phyloP scores from a whole-genome alignment of 2,888 invertebrate species.

The Lasiommata megera region DNA sequence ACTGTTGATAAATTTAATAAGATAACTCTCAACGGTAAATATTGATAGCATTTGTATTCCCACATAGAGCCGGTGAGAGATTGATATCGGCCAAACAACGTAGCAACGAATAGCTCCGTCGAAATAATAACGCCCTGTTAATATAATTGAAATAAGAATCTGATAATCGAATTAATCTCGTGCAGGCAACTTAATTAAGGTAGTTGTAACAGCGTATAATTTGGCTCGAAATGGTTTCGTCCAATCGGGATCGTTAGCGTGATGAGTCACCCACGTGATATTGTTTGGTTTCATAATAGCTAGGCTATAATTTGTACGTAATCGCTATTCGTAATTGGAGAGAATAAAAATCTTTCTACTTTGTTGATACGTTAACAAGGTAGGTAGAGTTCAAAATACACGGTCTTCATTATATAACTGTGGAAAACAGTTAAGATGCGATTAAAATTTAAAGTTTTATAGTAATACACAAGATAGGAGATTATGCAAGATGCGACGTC shows the following conservation, averaged over 20 bases:
- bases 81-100: conserved; percentile 17
- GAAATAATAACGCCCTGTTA: conserved; percentile 62
- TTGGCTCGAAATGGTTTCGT: conserved; percentile 75
- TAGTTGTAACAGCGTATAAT: conserved; percentile 72
- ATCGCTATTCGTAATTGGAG: conserved; percentile 8
- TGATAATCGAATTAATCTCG: conserved; percentile 75
- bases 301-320: conserved; percentile 27
- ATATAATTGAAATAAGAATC: conserved; percentile 73
- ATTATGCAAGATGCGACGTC: no score
- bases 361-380: background rate
- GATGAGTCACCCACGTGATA: conserved; percentile 67
- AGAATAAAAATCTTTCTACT: conserved; percentile 1
- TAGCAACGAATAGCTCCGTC: conserved; percentile 59
- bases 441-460: no score
- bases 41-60: conserved; percentile 17
- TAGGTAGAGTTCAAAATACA: background rate
- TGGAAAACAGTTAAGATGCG: no score
- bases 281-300: conserved; percentile 74
- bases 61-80: conserved; percentile 11
- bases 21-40: conserved; percentile 19
- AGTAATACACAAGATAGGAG: no score
- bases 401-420: background rate
- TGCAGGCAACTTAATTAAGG: conserved; percentile 71
- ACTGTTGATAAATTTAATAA: conserved; percentile 13
- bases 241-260: conserved; percentile 65